phyloP scores from a whole-genome alignment of 2,888 invertebrate genomes.

The Tetragonisca angustula region DNA sequence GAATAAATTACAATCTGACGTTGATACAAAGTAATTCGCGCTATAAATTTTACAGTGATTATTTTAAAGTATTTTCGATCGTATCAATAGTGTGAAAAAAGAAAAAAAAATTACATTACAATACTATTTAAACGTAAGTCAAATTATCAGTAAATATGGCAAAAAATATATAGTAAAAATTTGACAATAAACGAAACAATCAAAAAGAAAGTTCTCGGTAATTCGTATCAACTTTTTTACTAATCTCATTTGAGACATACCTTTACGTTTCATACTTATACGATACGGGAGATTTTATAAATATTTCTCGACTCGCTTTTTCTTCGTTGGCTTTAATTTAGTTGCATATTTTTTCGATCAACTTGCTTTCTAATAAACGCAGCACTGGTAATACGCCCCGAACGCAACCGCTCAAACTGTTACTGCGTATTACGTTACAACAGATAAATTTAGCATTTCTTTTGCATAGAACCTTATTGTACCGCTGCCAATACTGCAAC shows the following conservation, averaged over 20 bases:
- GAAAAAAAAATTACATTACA: too few relatives aligned
- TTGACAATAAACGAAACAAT: not conserved
- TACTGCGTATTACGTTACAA: constrained; percentile 82
- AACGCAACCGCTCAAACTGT: constrained; percentile 53
- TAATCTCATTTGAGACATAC: not conserved
- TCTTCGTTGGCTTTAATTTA: not conserved
- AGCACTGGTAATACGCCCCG: constrained; percentile 47
- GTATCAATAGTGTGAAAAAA: not conserved
- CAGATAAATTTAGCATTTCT: constrained; percentile 83
- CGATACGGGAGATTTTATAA: not conserved
- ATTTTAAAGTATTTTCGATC: not conserved
- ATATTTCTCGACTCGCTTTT: not conserved
- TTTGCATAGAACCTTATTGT: constrained; percentile 79
- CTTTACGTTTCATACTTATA: not conserved
- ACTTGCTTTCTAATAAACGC: constrained; percentile 38
- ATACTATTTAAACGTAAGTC: not conserved
- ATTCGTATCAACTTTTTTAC: not conserved
- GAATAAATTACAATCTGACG: not conserved
- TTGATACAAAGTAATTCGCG: not conserved
- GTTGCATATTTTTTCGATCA: not conserved
- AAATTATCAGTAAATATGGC: not conserved
- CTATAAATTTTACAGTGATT: not conserved
- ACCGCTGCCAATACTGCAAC: constrained; percentile 81
- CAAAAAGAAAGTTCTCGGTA: too few relatives aligned
- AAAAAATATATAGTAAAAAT: not conserved